phyloP scores from a whole-genome alignment of 2,113 vertebrate species.

The Puffinus mauretanicus region DNA sequence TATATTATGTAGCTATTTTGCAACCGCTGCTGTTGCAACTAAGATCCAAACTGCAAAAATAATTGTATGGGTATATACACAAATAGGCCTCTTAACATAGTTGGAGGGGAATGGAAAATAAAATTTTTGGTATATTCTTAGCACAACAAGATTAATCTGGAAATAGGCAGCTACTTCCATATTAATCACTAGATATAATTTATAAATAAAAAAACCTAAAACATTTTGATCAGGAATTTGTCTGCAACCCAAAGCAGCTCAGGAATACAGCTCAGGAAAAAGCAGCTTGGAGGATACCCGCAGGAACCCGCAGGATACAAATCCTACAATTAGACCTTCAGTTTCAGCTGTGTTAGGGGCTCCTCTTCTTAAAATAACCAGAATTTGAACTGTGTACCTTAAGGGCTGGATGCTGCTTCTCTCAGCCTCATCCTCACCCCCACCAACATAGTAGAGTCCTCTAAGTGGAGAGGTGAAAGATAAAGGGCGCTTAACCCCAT shows the following conservation, averaged over 20 bases:
- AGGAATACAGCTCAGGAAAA: no score
- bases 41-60: background rate
- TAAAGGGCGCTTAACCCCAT: conserved; percentile 38
- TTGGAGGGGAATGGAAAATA: background rate
- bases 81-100: background rate
- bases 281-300: no score
- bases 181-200: background rate
- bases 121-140: background rate
- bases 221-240: background rate
- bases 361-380: background rate
- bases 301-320: background rate
- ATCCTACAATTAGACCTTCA: background rate
- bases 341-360: background rate
- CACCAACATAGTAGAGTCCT: background rate
- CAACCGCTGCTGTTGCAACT: background rate
- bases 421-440: background rate
- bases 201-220: background rate
- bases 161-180: background rate
- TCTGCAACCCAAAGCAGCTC: background rate
- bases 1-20: background rate
- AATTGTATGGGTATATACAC: background rate
- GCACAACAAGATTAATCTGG: background rate
- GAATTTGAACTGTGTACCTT: background rate
- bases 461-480: background rate
- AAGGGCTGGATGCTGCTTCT: background rate